phyloP scores from a whole-genome alignment of 35 echinoderm and acorn worm genomes.

The Antedon bifida region DNA sequence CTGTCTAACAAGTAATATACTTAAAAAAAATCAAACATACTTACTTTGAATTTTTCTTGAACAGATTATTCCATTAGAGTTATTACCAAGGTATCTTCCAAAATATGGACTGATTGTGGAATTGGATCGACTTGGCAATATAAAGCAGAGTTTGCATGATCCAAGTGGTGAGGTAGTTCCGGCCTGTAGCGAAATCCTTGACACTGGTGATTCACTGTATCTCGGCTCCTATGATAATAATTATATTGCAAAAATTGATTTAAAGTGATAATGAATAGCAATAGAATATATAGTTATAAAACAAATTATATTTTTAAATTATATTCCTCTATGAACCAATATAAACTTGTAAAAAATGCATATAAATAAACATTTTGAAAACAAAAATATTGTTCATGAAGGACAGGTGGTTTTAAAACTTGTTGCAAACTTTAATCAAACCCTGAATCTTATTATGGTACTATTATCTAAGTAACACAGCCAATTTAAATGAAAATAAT shows the following conservation, averaged over 20 bases:
- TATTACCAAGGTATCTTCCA: conserved; percentile 13
- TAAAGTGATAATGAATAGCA: conserved; percentile 13
- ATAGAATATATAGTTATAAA: background rate
- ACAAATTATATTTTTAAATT: background rate
- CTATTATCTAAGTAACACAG: too few species aligned
- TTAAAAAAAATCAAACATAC: too few species aligned
- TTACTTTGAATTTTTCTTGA: background rate
- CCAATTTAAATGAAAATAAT: too few species aligned
- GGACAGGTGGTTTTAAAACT: too few species aligned
- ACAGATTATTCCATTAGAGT: conserved; percentile 32
- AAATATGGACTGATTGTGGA: conserved; percentile 48
- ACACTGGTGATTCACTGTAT: conserved; percentile 32
- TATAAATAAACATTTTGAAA: too few species aligned
- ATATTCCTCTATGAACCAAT: too few species aligned
- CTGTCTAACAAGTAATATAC: too few species aligned
- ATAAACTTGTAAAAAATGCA: too few species aligned
- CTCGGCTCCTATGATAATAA: conserved; percentile 40
- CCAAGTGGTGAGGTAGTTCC: conserved; percentile 30
- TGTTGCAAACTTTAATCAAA: too few species aligned
- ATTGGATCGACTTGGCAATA: conserved; percentile 35
- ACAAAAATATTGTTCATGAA: too few species aligned
- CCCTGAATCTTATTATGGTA: too few species aligned
- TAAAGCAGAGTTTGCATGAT: conserved; percentile 42
- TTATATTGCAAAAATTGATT: conserved; percentile 16
- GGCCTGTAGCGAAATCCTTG: conserved; percentile 37